Conservation (phyloP, 2,797 vertebrate species). For the Vultur gryphus region DNA sequence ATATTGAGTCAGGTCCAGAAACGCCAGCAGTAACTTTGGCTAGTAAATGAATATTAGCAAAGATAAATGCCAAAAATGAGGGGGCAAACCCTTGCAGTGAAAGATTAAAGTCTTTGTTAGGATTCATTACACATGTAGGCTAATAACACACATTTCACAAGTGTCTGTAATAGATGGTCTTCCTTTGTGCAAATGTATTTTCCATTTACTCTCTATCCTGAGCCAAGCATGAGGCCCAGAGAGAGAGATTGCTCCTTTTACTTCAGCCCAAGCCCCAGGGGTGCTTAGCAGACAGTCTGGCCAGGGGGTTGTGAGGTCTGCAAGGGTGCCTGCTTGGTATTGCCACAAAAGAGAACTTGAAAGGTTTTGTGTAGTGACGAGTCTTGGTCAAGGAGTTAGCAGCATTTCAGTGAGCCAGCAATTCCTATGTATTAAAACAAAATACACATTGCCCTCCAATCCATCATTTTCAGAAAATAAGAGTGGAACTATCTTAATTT, state of each 20-base stretch:
- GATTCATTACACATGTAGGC: not conserved
- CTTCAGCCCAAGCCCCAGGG: not conserved
- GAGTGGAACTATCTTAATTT: not conserved
- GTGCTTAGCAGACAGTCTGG: not conserved
- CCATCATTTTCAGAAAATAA: not conserved
- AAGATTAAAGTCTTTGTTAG: not conserved
- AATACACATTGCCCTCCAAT: not conserved
- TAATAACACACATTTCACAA: not conserved
- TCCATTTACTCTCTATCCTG: not conserved
- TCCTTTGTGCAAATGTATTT: not conserved
- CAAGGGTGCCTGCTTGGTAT: not conserved
- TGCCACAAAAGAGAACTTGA: not conserved
- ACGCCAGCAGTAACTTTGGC: not conserved
- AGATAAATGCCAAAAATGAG: not conserved
- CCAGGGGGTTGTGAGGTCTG: not conserved
- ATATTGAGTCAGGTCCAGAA: not conserved
- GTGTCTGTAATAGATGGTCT: not conserved
- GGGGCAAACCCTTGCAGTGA: not conserved
- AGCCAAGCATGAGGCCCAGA: not conserved
- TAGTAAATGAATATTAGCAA: not conserved
- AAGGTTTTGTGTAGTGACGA: not conserved
- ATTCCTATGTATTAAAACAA: not conserved
- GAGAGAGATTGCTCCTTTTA: not conserved
- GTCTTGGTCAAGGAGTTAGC: not conserved
- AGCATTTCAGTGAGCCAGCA: not conserved